Base-by-base conservation (phyloP, 2,113 vertebrate species). In the Anser brachyrhynchus region DNA sequence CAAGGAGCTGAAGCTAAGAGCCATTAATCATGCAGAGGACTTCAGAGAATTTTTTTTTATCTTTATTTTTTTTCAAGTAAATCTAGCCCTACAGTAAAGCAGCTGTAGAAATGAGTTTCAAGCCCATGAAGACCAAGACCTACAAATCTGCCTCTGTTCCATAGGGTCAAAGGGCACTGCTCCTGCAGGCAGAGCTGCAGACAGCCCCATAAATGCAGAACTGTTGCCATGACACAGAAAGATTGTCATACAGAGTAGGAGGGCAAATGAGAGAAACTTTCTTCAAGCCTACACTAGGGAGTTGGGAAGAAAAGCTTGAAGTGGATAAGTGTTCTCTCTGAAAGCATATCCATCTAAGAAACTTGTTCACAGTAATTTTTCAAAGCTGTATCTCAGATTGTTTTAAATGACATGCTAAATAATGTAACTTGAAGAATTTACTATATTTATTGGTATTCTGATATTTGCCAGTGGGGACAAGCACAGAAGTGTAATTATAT, bases 111-210 rank as follows among this genome's bases (percentile, higher is more conserved):
- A 81, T 8, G 44, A 46, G 52, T 78, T 93, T 84, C 65, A 84
- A 84, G 80, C 44, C 64, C 7, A 0, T 29, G 20, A 83, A 94
- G 79, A 76, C 33, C 0, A 3, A 77, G 72, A 84, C 19, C 72
- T 84, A 75, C 89, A 87, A 77, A 89, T 95, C 73, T 64, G n/a
- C 28, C 65, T 90, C 80, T 94, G 87, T 93, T 69, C 13, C 22
- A 3, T 1, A 4, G 61, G 75, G 95, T 84, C 76, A 89, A 44
- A 77, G 67, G 67, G 41, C 51, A 74, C 31, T 94, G 90, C 17
- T 78, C 57, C 82, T 41, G 11, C 49, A 93, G 92, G 90, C 85
- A 95, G 77, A 75, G 35, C 67, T 41, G 64, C 73, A 75, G 72
- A 79, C 29, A 0, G 31, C 55, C 57, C n/a, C 52, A 23, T 46